Percentiles rank a stretch among this genome's conserved stretches.
phyloP scores from a whole-genome alignment of 2,888 invertebrate genomes.

The Myopa testacea region DNA sequence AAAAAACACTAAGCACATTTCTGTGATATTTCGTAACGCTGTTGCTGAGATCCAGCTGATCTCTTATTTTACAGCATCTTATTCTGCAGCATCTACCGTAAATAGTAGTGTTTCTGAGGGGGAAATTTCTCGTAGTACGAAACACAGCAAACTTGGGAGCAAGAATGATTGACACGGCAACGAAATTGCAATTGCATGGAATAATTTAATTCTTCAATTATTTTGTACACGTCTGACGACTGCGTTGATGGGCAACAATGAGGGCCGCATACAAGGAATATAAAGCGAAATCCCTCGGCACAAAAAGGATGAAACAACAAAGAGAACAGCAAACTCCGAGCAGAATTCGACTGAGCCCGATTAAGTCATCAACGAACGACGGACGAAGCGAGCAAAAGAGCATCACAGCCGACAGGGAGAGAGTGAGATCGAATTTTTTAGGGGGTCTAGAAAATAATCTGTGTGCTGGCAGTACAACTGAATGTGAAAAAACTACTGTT shows the following conservation, averaged over 20 bases:
- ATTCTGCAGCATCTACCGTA: too few relatives aligned
- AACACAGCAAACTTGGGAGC: neutral
- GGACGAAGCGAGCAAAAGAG: neutral
- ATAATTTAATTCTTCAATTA: constrained; percentile 56
- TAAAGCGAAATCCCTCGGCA: constrained; percentile 28
- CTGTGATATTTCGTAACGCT: too few relatives aligned
- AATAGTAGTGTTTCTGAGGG: too few relatives aligned
- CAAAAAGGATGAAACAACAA: neutral
- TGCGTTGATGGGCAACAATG: constrained; percentile 2
- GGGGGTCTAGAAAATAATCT: constrained; percentile 25
- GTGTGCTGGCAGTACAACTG: neutral
- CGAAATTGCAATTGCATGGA: constrained; percentile 51
- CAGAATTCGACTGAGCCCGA: constrained; percentile 16
- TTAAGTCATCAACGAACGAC: constrained; percentile 34
- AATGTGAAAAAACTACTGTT: constrained; percentile 30
- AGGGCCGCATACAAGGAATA: neutral
- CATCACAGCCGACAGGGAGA: neutral
- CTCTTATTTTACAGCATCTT: neutral
- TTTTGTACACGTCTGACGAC: neutral
- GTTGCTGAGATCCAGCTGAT: too few relatives aligned
- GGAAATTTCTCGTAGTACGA: neutral
- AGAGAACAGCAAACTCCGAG: neutral
- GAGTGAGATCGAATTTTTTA: constrained; percentile 2
- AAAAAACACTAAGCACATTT: too few relatives aligned
- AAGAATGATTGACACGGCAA: constrained; percentile 59